phyloP scores from a whole-genome alignment of 2,113 vertebrate genomes.

The Gracilinanus agilis region DNA sequence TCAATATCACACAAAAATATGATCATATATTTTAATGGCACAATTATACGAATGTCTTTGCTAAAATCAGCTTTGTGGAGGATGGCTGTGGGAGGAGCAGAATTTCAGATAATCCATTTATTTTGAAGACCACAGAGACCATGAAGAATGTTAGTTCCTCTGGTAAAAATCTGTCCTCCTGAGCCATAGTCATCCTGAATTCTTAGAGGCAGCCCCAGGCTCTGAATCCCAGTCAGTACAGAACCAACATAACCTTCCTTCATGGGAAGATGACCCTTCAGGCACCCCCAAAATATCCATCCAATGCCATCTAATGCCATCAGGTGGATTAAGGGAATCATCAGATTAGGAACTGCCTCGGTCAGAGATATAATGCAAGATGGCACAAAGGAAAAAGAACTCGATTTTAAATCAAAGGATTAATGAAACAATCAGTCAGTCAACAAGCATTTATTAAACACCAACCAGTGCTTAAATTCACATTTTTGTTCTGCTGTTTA shows the following conservation, averaged over 20 bases:
- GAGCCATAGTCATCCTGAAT: not conserved
- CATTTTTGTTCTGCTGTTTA: not conserved
- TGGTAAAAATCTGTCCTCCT: not conserved
- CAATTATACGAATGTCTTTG: too few relatives aligned
- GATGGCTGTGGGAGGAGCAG: too few relatives aligned
- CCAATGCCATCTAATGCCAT: not conserved
- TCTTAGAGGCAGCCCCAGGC: not conserved
- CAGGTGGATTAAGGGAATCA: not conserved
- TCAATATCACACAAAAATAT: too few relatives aligned
- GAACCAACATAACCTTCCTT: not conserved
- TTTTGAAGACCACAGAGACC: not conserved
- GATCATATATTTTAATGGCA: too few relatives aligned
- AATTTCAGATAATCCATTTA: not conserved
- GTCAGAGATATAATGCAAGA: not conserved
- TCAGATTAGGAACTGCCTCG: not conserved
- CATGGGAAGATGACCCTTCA: not conserved
- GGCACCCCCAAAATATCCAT: not conserved
- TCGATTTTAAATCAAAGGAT: not conserved
- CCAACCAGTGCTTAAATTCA: not conserved
- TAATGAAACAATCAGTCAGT: not conserved
- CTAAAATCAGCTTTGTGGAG: too few relatives aligned
- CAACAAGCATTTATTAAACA: not conserved
- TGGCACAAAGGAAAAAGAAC: not conserved
- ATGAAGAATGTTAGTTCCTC: not conserved
- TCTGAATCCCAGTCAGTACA: not conserved